Base-by-base conservation (phyloP, 2,113 vertebrate species). In the Malurus melanocephalus region DNA sequence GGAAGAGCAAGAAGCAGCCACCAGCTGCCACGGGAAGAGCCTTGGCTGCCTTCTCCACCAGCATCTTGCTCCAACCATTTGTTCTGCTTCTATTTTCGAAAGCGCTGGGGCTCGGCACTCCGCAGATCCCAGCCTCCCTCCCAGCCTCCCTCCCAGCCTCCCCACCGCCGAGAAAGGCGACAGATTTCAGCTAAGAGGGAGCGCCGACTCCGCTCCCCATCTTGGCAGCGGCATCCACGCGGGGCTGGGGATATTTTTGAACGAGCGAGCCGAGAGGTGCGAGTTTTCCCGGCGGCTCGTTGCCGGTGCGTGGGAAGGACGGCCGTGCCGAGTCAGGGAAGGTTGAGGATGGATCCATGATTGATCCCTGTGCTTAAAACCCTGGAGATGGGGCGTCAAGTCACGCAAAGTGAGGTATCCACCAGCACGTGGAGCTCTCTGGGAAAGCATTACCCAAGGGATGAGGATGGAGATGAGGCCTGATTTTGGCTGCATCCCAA, bases 61-160 rank as follows among this genome's bases (percentile, higher is more conserved):
- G 68, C 83, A 92, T 92, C 87, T 72, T 32, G 91, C 91, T 93
- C 91, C 91, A 80, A 86, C 91, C 94, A 87, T 90, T 93, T 93
- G 94, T 90, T 93, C 94, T 55, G 91, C 89, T 93, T 80, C 94
- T 94, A 93, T 95, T 95, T 94, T 84, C 6, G 87, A 69, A 69
- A n/a, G 87, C 52, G 35, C 22, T 4, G 77, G 80, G 68, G 69
- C 61, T 62, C 33, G 11, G 69, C 26, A 24, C 85, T 81, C 7
- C 4, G 3, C 38, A 14, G 68, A 75, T 85, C 91, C 88, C 86
- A 71, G 68, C 59, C 80, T 84, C 69, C 43, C 81, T 85, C 82
- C 71, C 85, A 71, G 68, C 59, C 80, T 84, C 69, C 43, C 81
- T 85, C 82, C 72, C 82, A 52, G 33, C 76, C 85, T 95, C 80